Base-by-base conservation (phyloP, 1,140 invertebrate species). In the Thaumatotibia leucotreta region DNA sequence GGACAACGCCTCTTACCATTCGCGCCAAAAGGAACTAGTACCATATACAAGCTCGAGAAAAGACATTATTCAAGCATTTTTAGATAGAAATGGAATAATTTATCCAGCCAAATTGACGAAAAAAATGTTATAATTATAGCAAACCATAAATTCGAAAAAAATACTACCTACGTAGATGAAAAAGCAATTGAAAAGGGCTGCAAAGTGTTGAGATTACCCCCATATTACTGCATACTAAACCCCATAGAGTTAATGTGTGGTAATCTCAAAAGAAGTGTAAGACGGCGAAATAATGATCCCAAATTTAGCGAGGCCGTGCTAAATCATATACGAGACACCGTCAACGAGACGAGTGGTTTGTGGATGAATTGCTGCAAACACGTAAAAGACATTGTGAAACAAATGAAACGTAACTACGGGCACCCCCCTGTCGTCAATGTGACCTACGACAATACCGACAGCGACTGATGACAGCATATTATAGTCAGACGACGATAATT, bases 191-290 rank as follows among this genome's bases (percentile, higher is more conserved):
- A 2, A 39, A 61, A 69, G 10, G 73, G 71, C 29, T 64, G 72
- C 67, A 70, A 45, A 23, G 67, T 73, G 61, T 64, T 81, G 20
- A 49, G 77, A 49, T 64, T 79, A 33, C 84, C 86, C 23, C 84
- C 80, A 9, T 86, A 88, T 68, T 83, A 90, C 67, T 74, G 68
- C 50, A 75, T 88, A 49, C 64, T 84, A 0, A 89, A 88, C 67
- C 81, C 86, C 0, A 88, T 87, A 8, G 84, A 90, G 68, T 33
- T 79, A 4, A 67, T 85, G 24, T 84, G 83, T 83, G 73, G 73
- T 5, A 52, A 79, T 6, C 62, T 88, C 5, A 88, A 89, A 74
- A 64, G 69, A 11, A 70, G 72, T 45, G 77, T 81, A 5, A 73
- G 64, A 69, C 1, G 24, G n/a, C n/a, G n/a, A n/a, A n/a, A n/a